Evolutionary conservation across 2,797 vertebrate genomes (phyloP).

Genomic region (Eulemur rubriventer): DNA sequence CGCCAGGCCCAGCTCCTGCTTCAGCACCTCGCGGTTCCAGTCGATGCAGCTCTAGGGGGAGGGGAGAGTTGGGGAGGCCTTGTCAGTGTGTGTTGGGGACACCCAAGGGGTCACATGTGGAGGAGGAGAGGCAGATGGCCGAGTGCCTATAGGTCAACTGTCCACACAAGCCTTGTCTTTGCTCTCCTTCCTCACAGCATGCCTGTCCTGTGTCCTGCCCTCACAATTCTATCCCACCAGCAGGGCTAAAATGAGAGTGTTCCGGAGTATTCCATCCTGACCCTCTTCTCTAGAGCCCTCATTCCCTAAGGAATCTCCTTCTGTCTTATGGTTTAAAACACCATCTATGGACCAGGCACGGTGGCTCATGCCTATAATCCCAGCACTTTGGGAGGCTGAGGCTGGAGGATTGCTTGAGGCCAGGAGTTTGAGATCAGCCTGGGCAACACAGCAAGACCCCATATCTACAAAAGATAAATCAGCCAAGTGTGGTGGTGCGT

Average conservation of each 20-base stretch:
- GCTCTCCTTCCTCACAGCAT: not conserved
- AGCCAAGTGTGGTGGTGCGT: not conserved
- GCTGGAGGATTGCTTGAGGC: not conserved
- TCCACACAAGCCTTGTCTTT: not conserved
- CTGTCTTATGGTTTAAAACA: not conserved
- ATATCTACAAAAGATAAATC: not conserved
- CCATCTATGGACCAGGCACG: too few species aligned
- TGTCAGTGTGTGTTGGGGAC: fast-evolving
- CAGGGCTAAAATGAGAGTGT: not conserved
- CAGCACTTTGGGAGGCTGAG: not conserved
- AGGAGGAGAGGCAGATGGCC: not conserved
- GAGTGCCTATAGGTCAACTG: not conserved
- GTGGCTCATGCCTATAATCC: not conserved
- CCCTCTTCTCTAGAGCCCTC: not conserved
- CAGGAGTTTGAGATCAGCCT: not conserved
- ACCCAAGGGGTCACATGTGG: not conserved
- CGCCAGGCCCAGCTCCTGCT: constrained; percentile 90
- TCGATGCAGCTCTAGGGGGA: constrained; percentile 90
- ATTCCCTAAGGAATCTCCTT: not conserved
- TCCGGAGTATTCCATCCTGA: not conserved
- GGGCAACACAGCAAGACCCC: not conserved
- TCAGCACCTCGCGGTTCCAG: constrained; percentile 94
- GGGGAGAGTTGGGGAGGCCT: not conserved
- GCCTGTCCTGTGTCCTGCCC: not conserved
- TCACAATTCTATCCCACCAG: not conserved